Conservation (phyloP, 2,797 vertebrate genomes). For the Muscicapa comitata region DNA sequence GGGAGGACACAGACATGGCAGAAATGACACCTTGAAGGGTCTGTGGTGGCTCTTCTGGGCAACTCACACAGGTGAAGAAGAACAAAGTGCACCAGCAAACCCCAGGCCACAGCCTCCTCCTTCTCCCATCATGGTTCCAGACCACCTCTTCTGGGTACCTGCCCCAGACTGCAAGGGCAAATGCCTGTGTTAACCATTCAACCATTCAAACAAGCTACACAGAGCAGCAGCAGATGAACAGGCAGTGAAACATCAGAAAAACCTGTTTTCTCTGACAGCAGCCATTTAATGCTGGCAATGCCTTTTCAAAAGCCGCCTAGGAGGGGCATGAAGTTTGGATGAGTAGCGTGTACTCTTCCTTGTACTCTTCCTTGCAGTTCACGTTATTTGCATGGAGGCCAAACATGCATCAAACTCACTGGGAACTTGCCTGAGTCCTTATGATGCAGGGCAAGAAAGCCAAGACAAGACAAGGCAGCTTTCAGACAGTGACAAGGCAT, state of each 20-base stretch:
- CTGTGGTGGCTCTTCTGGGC: background rate
- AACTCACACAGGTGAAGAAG: background rate
- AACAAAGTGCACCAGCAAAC: background rate
- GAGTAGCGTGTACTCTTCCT: background rate
- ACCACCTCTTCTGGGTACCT: background rate
- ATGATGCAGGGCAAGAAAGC: background rate
- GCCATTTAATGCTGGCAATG: background rate
- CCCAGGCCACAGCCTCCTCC: no score
- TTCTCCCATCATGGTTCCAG: background rate
- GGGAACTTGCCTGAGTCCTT: background rate
- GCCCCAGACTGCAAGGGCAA: background rate
- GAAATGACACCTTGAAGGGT: background rate
- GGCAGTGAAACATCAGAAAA: background rate
- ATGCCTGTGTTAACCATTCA: background rate
- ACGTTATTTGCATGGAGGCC: background rate
- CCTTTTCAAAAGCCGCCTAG: background rate
- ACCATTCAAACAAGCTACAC: background rate
- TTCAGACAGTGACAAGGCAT: background rate
- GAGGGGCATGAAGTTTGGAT: background rate
- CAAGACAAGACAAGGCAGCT: background rate
- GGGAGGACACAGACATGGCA: rapidly evolving
- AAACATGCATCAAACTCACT: background rate
- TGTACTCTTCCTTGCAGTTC: background rate
- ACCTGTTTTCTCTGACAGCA: background rate
- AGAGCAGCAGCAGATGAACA: background rate